These are phyloP conservation scores for Crematogaster levior DNA, from an alignment of 2,888 invertebrate genomes.

Conservation along the genomic window DNA sequence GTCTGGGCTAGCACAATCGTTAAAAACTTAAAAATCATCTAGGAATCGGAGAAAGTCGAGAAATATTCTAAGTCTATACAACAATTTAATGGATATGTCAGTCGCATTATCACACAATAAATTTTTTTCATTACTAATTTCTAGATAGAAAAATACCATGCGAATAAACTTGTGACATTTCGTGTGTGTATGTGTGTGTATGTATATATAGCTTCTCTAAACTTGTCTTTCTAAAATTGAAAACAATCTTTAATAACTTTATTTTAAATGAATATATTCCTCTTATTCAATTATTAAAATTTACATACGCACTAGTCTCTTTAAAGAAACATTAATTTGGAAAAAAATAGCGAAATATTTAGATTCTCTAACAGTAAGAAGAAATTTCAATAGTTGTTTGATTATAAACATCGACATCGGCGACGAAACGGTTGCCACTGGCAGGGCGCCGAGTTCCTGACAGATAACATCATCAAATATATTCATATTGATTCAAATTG, in stretches of 20 bases:
- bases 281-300: neutral
- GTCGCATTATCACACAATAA: slow-evolving; percentile 2
- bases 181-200: neutral
- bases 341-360: neutral
- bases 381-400: neutral
- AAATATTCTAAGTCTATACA: slow-evolving; percentile 2
- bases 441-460: slow-evolving; percentile 51
- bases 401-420: slow-evolving; percentile 8
- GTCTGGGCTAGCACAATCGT: neutral
- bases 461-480: neutral
- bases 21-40: slow-evolving; percentile 1
- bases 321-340: neutral
- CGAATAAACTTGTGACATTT: neutral
- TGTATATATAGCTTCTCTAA: too few relatives aligned
- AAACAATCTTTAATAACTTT: neutral
- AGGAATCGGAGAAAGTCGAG: slow-evolving; percentile 11
- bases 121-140: slow-evolving; percentile 19
- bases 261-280: neutral
- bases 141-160: slow-evolving; percentile 14
- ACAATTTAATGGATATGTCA: neutral
- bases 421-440: slow-evolving; percentile 54
- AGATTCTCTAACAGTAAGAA: neutral
- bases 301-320: neutral
- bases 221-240: neutral
- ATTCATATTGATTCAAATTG: slow-evolving; percentile 7